These are phyloP conservation scores for Mastigias papua DNA, from an alignment of 30 jellyfish, hydroid and myxozoan genomes.

Conservation along the genomic window DNA sequence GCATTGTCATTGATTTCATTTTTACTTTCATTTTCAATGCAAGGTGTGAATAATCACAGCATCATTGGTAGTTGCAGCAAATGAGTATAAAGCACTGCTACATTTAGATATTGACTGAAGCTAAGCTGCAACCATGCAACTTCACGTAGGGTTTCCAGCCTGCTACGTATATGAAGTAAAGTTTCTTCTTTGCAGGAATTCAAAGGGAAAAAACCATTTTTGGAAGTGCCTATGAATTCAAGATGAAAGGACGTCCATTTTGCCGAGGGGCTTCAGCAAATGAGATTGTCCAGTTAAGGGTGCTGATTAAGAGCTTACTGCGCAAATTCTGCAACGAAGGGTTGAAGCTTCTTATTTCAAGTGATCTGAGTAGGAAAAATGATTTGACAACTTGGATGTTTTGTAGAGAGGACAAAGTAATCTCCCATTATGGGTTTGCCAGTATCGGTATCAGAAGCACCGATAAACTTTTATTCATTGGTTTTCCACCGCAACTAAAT, in stretches of 20 bases:
- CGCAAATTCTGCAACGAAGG: slow-evolving; percentile 27
- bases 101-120: too few species aligned
- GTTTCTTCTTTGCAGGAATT: slow-evolving; percentile 6
- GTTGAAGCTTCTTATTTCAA: slow-evolving; percentile 45
- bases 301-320: slow-evolving; percentile 23
- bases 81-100: too few species aligned
- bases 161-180: background rate
- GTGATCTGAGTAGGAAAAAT: slow-evolving; percentile 25
- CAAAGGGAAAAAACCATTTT: slow-evolving; percentile 28
- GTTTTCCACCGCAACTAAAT: slow-evolving; percentile 46
- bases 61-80: too few species aligned
- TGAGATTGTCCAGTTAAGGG: background rate
- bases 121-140: too few species aligned
- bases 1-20: too few species aligned
- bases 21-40: too few species aligned
- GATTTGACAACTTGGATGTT: slow-evolving; percentile 67
- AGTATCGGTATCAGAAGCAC: slow-evolving; percentile 54
- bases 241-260: slow-evolving; percentile 56
- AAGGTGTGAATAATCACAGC: too few species aligned
- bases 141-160: too few species aligned
- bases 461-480: slow-evolving; percentile 27
- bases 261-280: background rate
- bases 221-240: slow-evolving; percentile 58
- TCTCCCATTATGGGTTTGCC: slow-evolving; percentile 18
- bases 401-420: slow-evolving; percentile 41